These are phyloP conservation scores for Octopus sinensis DNA, from an alignment of 1,140 invertebrate genomes.

Conservation along the genomic window DNA sequence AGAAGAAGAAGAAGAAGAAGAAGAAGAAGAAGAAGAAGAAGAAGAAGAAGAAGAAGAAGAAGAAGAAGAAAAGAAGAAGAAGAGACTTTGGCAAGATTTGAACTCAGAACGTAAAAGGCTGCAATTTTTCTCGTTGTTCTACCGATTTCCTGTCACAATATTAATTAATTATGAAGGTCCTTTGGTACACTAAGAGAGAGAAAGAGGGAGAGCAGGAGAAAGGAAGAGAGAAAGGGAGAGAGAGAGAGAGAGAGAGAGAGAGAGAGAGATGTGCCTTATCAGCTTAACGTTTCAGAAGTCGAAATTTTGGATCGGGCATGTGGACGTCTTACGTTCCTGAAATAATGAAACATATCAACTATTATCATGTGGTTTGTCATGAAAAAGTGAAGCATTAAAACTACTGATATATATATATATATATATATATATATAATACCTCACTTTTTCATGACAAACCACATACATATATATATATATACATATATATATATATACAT, in stretches of 20 bases:
- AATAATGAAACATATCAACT: background rate
- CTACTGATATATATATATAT: too few relatives aligned
- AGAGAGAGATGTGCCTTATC: background rate
- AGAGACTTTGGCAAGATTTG: background rate
- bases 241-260: too few relatives aligned
- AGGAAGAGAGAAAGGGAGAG: background rate
- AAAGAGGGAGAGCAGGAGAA: background rate
- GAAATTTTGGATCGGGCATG: background rate
- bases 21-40: background rate
- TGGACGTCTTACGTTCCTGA: background rate
- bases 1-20: background rate
- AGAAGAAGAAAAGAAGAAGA: background rate
- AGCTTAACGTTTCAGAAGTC: background rate
- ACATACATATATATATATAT: background rate
- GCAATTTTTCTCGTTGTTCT: too few relatives aligned
- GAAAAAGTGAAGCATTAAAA: background rate
- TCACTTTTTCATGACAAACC: background rate
- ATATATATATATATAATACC: slow-evolving; percentile 5
- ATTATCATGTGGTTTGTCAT: background rate
- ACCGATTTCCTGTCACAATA: background rate
- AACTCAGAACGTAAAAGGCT: background rate
- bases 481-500: background rate
- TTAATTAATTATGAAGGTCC: background rate
- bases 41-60: background rate
- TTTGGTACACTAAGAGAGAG: background rate